These are phyloP conservation scores for Phoenoteleia sp. DNA, from an alignment of 2,888 invertebrate species.

Conservation along the genomic window DNA sequence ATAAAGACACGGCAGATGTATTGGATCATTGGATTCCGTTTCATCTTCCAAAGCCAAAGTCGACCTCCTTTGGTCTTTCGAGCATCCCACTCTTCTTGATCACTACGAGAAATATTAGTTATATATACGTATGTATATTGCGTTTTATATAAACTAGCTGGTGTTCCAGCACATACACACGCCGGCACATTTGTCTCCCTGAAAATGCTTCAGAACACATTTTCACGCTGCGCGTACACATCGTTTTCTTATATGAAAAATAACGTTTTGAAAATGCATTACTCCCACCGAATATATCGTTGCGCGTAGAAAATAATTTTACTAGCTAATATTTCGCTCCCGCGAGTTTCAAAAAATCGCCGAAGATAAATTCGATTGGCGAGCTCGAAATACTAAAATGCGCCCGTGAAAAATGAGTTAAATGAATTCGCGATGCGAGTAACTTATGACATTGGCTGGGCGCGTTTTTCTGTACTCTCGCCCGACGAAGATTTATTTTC, in stretches of 20 bases:
- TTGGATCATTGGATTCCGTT: conserved; percentile 69
- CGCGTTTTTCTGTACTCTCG: neutral
- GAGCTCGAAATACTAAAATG: conserved; percentile 26
- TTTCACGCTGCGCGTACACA: too few species aligned
- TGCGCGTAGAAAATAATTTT: conserved; percentile 18
- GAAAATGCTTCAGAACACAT: too few species aligned
- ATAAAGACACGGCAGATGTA: conserved; percentile 66
- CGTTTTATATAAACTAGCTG: too few species aligned
- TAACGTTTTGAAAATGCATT: conserved; percentile 25
- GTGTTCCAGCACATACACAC: too few species aligned
- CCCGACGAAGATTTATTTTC: conserved; percentile 29
- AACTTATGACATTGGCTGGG: conserved; percentile 17
- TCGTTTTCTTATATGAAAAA: too few species aligned
- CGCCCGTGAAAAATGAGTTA: conserved; percentile 40
- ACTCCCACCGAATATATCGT: conserved; percentile 5
- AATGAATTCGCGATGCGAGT: conserved; percentile 43
- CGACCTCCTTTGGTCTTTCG: conserved; percentile 33
- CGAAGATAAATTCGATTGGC: conserved; percentile 48
- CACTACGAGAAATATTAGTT: conserved; percentile 45
- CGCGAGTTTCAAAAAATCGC: neutral
- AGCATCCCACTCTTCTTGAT: conserved; percentile 40
- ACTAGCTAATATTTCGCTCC: conserved; percentile 35
- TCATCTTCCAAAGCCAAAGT: conserved; percentile 59
- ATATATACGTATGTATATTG: too few species aligned
- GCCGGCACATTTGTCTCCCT: neutral